Evolutionary conservation across 2,888 invertebrate genomes (phyloP).

Genomic region (Platynereis dumerilii): DNA sequence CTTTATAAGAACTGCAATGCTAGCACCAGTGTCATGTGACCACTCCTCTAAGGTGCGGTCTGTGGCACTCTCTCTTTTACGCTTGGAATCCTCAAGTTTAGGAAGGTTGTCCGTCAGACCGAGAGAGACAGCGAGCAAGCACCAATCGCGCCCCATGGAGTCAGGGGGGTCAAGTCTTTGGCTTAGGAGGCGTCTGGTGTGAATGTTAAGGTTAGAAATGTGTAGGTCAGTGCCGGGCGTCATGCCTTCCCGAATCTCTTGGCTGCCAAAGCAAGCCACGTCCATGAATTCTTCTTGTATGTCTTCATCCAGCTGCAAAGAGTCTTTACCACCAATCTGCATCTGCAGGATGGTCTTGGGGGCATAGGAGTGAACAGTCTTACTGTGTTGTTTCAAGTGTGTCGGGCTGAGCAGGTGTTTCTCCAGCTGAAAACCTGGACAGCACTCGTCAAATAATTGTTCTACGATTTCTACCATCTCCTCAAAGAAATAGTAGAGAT

Average conservation of each 20-base stretch:
- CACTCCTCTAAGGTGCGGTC: constrained; percentile 67
- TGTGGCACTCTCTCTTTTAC: constrained; percentile 58
- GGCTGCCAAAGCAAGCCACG: constrained; percentile 65
- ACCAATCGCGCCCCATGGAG: constrained; percentile 69
- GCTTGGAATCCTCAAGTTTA: constrained; percentile 62
- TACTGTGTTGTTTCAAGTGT: constrained; percentile 32
- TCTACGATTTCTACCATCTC: constrained; percentile 72
- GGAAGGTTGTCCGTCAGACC: constrained; percentile 68
- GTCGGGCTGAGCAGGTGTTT: constrained; percentile 70
- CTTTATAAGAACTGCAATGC: constrained; percentile 68
- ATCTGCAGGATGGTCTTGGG: constrained; percentile 62
- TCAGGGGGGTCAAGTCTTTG: constrained; percentile 67
- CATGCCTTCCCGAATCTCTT: constrained; percentile 64
- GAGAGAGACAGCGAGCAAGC: constrained; percentile 67
- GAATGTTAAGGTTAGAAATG: constrained; percentile 70
- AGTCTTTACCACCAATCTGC: constrained; percentile 59
- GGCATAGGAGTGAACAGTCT: constrained; percentile 48
- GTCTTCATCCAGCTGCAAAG: constrained; percentile 64
- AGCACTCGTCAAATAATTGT: constrained; percentile 71
- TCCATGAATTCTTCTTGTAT: constrained; percentile 68
- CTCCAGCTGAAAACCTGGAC: constrained; percentile 74
- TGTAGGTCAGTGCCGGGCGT: constrained; percentile 69
- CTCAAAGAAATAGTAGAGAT: constrained; percentile 73
- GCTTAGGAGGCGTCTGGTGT: constrained; percentile 67
- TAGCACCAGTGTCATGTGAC: constrained; percentile 63